Conservation (phyloP, 1,140 invertebrate genomes). For the Brachionus angularis region DNA sequence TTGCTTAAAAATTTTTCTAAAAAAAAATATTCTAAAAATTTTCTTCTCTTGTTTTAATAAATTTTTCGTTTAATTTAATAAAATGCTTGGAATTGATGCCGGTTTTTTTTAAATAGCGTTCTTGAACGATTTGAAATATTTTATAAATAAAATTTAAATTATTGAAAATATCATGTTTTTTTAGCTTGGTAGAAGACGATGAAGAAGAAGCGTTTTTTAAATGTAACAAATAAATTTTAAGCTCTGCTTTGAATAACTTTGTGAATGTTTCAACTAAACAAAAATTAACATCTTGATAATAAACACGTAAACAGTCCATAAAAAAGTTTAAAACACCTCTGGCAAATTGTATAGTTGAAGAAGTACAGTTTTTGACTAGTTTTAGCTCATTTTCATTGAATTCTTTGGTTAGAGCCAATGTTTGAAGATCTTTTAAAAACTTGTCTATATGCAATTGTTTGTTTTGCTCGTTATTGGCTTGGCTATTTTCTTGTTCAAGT, state of each 20-base stretch:
- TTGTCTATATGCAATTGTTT: slow-evolving; percentile 29
- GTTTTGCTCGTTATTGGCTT: slow-evolving; percentile 26
- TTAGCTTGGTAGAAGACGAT: neutral
- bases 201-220: neutral
- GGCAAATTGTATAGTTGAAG: slow-evolving; percentile 21
- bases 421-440: neutral
- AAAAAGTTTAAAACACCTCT: slow-evolving; percentile 3
- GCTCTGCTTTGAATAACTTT: slow-evolving; percentile 27
- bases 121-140: slow-evolving; percentile 1
- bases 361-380: slow-evolving; percentile 4
- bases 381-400: neutral
- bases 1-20: neutral
- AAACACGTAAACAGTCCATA: slow-evolving; percentile 13
- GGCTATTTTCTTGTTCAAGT: slow-evolving; percentile 3
- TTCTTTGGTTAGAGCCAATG: neutral
- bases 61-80: slow-evolving; percentile 2
- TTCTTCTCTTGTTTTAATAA: slow-evolving; percentile 23
- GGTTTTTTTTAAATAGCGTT: neutral
- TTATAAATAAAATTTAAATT: neutral
- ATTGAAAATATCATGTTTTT: slow-evolving; percentile 15
- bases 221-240: slow-evolving; percentile 11
- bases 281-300: slow-evolving; percentile 34
- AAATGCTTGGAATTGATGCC: slow-evolving; percentile 34
- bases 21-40: slow-evolving; percentile 39
- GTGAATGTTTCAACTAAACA: slow-evolving; percentile 27